phyloP scores from a whole-genome alignment of 2,888 invertebrate species.

The Omphaloscelis lunosa region DNA sequence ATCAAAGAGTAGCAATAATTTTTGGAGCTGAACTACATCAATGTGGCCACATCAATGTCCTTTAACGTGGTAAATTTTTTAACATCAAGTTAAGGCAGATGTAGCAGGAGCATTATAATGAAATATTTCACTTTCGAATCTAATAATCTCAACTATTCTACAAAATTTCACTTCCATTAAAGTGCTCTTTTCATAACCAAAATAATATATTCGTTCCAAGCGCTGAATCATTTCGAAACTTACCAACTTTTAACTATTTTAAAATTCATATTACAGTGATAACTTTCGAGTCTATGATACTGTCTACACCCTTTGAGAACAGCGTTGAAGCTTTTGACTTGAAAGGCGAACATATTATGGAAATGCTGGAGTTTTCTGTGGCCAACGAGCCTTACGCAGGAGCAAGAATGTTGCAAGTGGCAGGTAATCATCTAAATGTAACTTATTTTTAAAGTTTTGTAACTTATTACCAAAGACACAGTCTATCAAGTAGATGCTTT shows the following conservation, averaged over 20 bases:
- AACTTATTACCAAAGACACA: constrained; percentile 12
- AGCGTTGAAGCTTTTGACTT: constrained; percentile 93
- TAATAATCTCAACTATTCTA: background rate
- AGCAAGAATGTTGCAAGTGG: constrained; percentile 90
- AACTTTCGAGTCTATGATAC: constrained; percentile 93
- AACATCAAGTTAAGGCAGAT: too few relatives aligned
- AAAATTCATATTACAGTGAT: constrained; percentile 89
- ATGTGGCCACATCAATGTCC: background rate
- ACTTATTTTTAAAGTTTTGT: constrained; percentile 5
- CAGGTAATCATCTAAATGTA: constrained; percentile 83
- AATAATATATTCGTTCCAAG: constrained; percentile 38
- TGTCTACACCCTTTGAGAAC: constrained; percentile 94
- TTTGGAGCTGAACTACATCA: background rate
- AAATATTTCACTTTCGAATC: background rate
- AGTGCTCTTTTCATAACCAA: constrained; percentile 8
- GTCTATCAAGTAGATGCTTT: constrained; percentile 23
- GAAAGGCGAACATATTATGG: constrained; percentile 92
- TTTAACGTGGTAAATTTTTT: background rate
- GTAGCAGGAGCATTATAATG: background rate
- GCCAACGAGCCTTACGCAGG: constrained; percentile 84
- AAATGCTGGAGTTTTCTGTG: constrained; percentile 91
- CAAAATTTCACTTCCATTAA: background rate
- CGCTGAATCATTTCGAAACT: constrained; percentile 32
- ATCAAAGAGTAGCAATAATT: background rate
- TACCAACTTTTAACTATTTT: constrained; percentile 19